Base-by-base conservation (phyloP, 1,140 invertebrate species). In the Drosophila suzukii region DNA sequence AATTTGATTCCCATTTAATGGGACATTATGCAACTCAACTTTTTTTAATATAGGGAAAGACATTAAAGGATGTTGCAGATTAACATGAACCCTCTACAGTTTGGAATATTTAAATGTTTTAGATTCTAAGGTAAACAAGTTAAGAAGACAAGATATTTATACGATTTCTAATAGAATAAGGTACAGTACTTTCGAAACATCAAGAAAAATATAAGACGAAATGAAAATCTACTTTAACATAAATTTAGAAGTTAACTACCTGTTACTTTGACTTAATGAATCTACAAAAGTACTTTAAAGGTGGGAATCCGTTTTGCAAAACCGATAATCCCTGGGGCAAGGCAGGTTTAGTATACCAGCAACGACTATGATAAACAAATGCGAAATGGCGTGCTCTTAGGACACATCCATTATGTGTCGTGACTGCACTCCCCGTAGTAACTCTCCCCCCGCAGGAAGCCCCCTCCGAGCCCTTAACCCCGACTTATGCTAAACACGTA, bases 381-480 rank as follows among this genome's bases (percentile, higher is more conserved):
- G 67, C 71, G 43, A 78, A 84, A 70, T 65, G 68, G 82, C 56
- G 68, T 71, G 78, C 74, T 66, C 47, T 62, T 51, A 53, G 51
- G 65, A 47, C 62, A 78, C 78, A 78, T 88, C 74, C 55, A 82
- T 75, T 68, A 79, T 67, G 59, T 57, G 53, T 51, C 56, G 51
- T 72, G 59, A 51, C 76, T 84, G 56, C 53, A 59, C 66, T 56
- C 58, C 50, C 38, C 47, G 60, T 20, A 32, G 30, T 30, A 47
- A 30, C n/a, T 20, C 24, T 20, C 56, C 2, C 38, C 11, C 12
- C 11, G 12, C 15, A 15, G 10, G 11, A 13, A 20, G 5, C 24
- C n/a, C 68, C 6, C 12, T 30, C 17, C 47, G 30, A 24, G 27
- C 38, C 38, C 57, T 32, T 32, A 57, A 27, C 20, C 39, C 47